Conservation (phyloP, 1,140 invertebrate genomes). For the Phymastichus coffea region DNA sequence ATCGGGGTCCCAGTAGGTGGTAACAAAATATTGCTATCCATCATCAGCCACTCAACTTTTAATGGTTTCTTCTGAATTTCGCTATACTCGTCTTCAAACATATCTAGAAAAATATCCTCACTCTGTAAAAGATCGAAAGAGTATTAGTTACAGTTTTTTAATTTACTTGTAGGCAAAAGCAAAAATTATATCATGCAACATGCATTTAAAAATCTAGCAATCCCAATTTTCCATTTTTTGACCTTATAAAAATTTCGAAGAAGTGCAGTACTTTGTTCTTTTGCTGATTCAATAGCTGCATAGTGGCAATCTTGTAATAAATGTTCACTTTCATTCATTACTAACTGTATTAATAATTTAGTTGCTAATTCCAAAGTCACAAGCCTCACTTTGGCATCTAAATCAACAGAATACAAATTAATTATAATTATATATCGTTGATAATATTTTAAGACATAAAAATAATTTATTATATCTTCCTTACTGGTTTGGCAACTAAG, state of each 20-base stretch:
- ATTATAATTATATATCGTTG: not conserved
- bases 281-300: slow-evolving; percentile 72
- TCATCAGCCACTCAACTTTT: slow-evolving; percentile 91
- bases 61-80: slow-evolving; percentile 85
- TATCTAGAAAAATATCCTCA: slow-evolving; percentile 97
- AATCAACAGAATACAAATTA: slow-evolving; percentile 32
- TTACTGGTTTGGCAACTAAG: slow-evolving; percentile 79
- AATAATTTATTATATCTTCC: slow-evolving; percentile 33
- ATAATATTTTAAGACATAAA: slow-evolving; percentile 2
- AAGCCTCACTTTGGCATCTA: slow-evolving; percentile 79
- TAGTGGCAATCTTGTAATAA: slow-evolving; percentile 55
- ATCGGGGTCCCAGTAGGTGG: slow-evolving; percentile 96
- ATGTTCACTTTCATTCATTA: slow-evolving; percentile 55
- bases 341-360: slow-evolving; percentile 69
- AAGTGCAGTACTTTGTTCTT: slow-evolving; percentile 82
- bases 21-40: slow-evolving; percentile 94
- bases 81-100: slow-evolving; percentile 97
- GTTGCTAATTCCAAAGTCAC: slow-evolving; percentile 89
- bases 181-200: slow-evolving; percentile 15
- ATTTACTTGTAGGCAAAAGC: too few species aligned
- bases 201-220: slow-evolving; percentile 22
- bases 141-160: too few species aligned
- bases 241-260: slow-evolving; percentile 92
- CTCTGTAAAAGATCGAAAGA: slow-evolving; percentile 67
- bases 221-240: slow-evolving; percentile 21